These are phyloP conservation scores for Orbicella faveolata DNA, from an alignment of 64 coral and sea anemone species.

Conservation along the genomic window DNA sequence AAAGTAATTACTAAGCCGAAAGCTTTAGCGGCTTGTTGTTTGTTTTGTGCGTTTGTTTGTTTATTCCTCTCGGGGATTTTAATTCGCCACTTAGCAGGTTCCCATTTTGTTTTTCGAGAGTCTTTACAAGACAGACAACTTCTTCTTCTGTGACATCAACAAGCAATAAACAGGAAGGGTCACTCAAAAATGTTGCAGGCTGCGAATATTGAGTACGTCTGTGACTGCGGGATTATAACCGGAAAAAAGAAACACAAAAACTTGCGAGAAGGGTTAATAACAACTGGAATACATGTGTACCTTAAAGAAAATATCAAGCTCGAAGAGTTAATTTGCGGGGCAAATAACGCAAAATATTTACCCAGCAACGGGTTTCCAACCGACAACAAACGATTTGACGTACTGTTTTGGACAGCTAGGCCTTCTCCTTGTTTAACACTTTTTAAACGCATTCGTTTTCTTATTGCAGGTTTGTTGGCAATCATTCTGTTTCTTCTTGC, in stretches of 20 bases:
- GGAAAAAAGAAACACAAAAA: background rate
- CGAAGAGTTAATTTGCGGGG: background rate
- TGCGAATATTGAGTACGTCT: background rate
- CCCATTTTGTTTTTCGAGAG: background rate
- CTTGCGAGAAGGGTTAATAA: background rate
- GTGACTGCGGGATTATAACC: background rate
- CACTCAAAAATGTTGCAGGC: background rate
- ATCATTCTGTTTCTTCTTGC: too few species aligned
- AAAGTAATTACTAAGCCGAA: background rate
- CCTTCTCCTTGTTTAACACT: too few species aligned
- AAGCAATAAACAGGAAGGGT: background rate
- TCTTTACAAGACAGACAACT: background rate
- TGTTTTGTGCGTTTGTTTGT: background rate
- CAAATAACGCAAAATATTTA: background rate
- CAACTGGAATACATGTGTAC: background rate
- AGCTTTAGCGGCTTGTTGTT: background rate
- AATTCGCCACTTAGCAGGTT: conserved; percentile 26
- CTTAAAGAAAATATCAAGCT: background rate
- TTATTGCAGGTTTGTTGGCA: too few species aligned
- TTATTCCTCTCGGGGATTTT: conserved; percentile 10
- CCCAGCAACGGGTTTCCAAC: background rate
- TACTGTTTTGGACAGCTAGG: background rate
- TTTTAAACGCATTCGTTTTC: too few species aligned
- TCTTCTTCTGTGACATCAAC: background rate
- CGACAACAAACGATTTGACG: background rate